Conservation (phyloP, 1,140 invertebrate species). For the Brachionus asplanchnoidis region DNA sequence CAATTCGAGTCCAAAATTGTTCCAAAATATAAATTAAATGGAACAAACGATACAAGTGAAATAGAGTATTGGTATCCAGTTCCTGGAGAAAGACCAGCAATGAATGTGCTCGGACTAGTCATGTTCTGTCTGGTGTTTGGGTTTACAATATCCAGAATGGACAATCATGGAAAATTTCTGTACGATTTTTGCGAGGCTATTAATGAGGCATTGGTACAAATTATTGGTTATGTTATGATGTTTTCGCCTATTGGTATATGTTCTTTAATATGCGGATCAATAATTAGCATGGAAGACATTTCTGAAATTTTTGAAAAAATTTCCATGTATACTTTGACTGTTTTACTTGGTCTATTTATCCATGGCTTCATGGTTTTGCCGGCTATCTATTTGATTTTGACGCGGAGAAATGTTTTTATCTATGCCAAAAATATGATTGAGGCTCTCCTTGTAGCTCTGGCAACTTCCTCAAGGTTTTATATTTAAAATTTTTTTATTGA, state of each 20-base stretch:
- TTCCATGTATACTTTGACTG: conserved; percentile 84
- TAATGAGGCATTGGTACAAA: conserved; percentile 44
- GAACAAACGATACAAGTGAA: background rate
- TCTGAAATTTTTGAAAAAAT: conserved; percentile 73
- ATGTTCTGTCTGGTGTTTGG: conserved; percentile 46
- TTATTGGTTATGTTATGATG: conserved; percentile 46
- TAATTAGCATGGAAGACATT: conserved; percentile 79
- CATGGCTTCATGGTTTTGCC: conserved; percentile 84
- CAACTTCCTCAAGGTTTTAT: conserved; percentile 54
- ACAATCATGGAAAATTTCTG: conserved; percentile 44
- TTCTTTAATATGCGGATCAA: conserved; percentile 81
- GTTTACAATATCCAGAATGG: conserved; percentile 44
- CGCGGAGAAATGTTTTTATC: conserved; percentile 61
- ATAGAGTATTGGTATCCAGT: conserved; percentile 41
- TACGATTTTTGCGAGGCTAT: conserved; percentile 45
- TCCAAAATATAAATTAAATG: conserved; percentile 22
- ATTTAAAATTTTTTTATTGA: background rate
- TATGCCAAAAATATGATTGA: conserved; percentile 63
- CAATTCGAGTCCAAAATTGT: conserved; percentile 18
- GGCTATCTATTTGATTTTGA: conserved; percentile 61
- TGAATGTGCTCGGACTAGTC: conserved; percentile 47
- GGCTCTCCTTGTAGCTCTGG: conserved; percentile 63
- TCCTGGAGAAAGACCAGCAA: conserved; percentile 43
- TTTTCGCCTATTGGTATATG: conserved; percentile 83
- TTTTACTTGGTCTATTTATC: conserved; percentile 76